These are phyloP conservation scores for Charina bottae DNA, from an alignment of 2,113 vertebrate genomes.

Conservation along the genomic window DNA sequence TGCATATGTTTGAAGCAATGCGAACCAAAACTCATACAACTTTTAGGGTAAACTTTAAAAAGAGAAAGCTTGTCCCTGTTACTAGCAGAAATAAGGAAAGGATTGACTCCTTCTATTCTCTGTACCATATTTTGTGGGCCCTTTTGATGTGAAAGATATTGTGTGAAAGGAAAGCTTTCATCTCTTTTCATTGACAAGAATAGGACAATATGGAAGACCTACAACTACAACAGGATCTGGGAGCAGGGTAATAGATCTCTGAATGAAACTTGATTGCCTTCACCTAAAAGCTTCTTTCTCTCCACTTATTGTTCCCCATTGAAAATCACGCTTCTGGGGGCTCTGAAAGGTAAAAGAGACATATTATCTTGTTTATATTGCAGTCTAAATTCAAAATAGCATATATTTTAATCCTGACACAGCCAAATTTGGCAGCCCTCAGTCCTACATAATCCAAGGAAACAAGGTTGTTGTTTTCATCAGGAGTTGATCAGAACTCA, in stretches of 20 bases:
- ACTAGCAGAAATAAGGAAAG: neutral
- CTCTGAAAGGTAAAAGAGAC: neutral
- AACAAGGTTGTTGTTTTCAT: neutral
- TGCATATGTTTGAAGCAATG: neutral
- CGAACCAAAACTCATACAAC: neutral
- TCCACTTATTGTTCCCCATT: neutral
- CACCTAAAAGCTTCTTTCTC: neutral
- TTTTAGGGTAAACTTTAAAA: neutral
- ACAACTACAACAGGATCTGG: neutral
- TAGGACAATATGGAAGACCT: neutral
- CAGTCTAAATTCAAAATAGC: neutral
- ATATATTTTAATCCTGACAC: neutral
- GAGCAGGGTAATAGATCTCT: neutral
- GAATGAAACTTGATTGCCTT: neutral
- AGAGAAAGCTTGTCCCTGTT: neutral
- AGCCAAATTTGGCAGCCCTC: neutral
- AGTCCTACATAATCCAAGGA: neutral
- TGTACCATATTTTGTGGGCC: neutral
- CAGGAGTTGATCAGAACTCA: neutral
- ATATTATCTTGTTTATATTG: neutral
- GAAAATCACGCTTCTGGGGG: neutral
- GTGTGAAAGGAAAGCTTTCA: neutral
- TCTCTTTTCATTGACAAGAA: neutral
- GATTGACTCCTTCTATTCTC: too few species aligned
- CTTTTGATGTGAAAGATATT: neutral